A percentile compares a stretch with the other conserved stretches of the same genome.
phyloP scores from a whole-genome alignment of 2,888 invertebrate species.

The Drosophila mimetica region DNA sequence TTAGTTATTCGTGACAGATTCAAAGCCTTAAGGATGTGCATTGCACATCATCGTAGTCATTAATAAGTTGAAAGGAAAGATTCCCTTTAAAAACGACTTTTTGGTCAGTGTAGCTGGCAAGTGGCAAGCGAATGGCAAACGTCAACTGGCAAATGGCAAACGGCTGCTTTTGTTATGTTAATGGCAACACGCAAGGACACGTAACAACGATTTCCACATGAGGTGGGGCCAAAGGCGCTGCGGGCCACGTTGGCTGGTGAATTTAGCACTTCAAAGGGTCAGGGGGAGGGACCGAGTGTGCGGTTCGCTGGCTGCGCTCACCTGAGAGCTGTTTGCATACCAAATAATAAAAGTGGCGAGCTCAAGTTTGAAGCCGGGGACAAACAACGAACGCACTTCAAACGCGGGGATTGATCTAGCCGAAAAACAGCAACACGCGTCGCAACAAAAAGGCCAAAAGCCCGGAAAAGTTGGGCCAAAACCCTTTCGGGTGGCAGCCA shows the following conservation, averaged over 20 bases:
- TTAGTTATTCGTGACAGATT: not conserved
- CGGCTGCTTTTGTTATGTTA: constrained; percentile 74
- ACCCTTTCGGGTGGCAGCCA: constrained; percentile 35
- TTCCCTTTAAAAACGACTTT: not conserved
- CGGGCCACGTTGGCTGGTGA: constrained; percentile 45
- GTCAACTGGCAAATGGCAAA: constrained; percentile 23
- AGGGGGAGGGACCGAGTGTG: constrained; percentile 5
- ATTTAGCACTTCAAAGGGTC: constrained; percentile 64
- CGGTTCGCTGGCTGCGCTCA: constrained; percentile 11
- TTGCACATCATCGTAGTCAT: not conserved
- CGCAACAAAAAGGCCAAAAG: constrained; percentile 36
- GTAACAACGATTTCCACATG: constrained; percentile 72
- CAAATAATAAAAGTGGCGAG: constrained; percentile 74
- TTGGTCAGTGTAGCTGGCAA: constrained; percentile 9
- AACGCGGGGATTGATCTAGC: constrained; percentile 64
- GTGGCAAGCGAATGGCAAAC: constrained; percentile 17
- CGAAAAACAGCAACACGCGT: constrained; percentile 18
- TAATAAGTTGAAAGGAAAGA: not conserved
- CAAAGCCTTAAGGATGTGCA: not conserved
- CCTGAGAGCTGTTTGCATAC: constrained; percentile 72
- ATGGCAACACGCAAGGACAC: constrained; percentile 62
- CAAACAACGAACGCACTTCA: constrained; percentile 63
- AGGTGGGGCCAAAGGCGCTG: constrained; percentile 35
- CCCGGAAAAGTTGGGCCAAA: constrained; percentile 54
- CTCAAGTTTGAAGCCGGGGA: constrained; percentile 39